phyloP scores from a whole-genome alignment of 2,797 vertebrate species.

The Avahi laniger region DNA sequence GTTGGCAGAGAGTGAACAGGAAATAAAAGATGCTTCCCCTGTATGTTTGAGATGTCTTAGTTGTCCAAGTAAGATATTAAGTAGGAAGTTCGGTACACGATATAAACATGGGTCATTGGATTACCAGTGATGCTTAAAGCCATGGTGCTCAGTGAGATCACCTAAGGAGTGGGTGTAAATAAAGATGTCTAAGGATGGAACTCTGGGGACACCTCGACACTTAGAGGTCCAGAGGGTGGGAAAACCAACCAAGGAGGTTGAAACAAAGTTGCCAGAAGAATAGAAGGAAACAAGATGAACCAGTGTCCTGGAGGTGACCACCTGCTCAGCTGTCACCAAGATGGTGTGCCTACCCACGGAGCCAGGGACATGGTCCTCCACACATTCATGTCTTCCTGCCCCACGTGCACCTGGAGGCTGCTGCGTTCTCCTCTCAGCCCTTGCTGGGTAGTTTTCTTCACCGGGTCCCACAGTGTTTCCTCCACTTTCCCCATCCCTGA shows the following conservation, averaged over 20 bases:
- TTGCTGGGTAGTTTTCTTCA: neutral
- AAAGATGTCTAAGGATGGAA: neutral
- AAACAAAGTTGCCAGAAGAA: neutral
- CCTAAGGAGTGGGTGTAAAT: neutral
- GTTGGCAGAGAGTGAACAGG: neutral
- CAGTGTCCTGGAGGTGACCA: neutral
- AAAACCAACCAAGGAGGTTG: neutral
- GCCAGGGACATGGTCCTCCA: too few relatives aligned
- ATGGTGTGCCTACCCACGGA: fast-evolving
- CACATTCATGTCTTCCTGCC: neutral
- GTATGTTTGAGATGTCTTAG: neutral
- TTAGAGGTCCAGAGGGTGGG: neutral
- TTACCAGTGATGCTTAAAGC: neutral
- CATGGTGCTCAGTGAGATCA: neutral
- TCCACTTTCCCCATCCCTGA: neutral
- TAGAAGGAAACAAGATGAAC: neutral
- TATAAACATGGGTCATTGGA: neutral
- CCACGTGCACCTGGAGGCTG: fast-evolving
- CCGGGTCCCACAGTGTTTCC: neutral
- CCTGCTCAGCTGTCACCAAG: neutral
- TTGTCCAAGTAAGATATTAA: neutral
- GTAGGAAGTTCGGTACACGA: neutral
- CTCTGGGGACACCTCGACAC: neutral
- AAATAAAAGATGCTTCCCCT: neutral
- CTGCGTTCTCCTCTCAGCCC: neutral